Base-by-base conservation (phyloP, 2,888 invertebrate species). In the Junonia oenone region DNA sequence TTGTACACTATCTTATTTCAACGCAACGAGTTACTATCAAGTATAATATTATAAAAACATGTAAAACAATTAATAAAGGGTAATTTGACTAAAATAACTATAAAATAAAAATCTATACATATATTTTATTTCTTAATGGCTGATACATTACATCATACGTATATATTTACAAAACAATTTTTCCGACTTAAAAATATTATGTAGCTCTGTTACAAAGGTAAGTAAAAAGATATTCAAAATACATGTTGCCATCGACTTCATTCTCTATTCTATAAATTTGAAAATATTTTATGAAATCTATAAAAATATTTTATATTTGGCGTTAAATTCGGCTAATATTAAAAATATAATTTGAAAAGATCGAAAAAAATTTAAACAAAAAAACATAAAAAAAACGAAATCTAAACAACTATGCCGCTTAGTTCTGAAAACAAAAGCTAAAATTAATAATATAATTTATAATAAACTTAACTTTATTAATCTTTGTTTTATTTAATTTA, bases 81-180 rank as follows among this genome's bases (percentile, higher is more conserved):
- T n/a, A n/a, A 31, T 11, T 31, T n/a, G 31, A 13, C 13, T 31
- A 13, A 6, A 5, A 35, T 13, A 13, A 35, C 2, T 14, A 13
- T 13, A 35, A 79, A 71, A 73, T 75, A 71, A 73, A 75, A 75
- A 76, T 78, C 73, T 75, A 76, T 78, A 74, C 79, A 79, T 83
- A 2, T 33, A 11, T 80, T 78, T 75, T 81, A 78, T 76, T 68
- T 68, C 72, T 80, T 80, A 77, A 71, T 75, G 67, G 74, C 68
- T 76, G 78, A 78, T 78, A 81, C 70, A 80, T 72, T 72, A 73
- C 69, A 71, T 73, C 73, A 70, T 63, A 59, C 59, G 60, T 63
- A 63, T 78, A 78, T 86, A 83, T 82, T 81, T 83, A 86, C 85
- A 85, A 79, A 78, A 76, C 71, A 72, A 65, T 61, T 67, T 63